These are phyloP conservation scores for Heliconius congener DNA, from an alignment of 1,140 invertebrate genomes.

Conservation along the genomic window DNA sequence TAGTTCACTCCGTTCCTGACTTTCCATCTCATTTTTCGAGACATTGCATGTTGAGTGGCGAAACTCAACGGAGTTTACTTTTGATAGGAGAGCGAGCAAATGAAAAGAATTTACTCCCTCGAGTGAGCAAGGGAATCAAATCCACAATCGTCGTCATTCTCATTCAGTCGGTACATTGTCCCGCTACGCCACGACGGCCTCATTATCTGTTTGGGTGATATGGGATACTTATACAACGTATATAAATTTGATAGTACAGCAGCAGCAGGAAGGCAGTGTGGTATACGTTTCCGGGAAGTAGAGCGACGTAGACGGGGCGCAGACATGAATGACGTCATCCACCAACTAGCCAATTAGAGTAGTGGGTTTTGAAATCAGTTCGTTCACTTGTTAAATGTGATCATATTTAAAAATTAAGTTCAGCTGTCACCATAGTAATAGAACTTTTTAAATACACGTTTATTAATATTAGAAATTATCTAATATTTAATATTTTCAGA, in stretches of 20 bases:
- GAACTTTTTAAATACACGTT: not conserved
- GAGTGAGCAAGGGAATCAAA: too few relatives aligned
- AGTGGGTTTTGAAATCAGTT: conserved; percentile 53
- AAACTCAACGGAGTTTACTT: too few relatives aligned
- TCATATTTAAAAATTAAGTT: conserved; percentile 31
- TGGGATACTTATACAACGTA: conserved; percentile 21
- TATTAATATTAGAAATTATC: not conserved
- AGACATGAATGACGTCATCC: conserved; percentile 73
- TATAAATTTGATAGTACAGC: conserved; percentile 58
- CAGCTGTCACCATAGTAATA: conserved; percentile 27
- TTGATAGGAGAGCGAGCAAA: too few relatives aligned
- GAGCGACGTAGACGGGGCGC: conserved; percentile 69
- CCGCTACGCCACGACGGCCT: too few relatives aligned
- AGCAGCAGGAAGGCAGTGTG: conserved; percentile 65
- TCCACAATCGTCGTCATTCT: too few relatives aligned
- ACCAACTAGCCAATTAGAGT: conserved; percentile 69
- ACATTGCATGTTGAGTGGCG: too few relatives aligned
- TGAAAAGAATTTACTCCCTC: too few relatives aligned
- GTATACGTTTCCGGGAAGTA: conserved; percentile 10
- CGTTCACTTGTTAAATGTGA: conserved; percentile 47
- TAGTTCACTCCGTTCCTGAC: too few relatives aligned
- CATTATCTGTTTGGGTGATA: not conserved
- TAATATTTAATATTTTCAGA: too few relatives aligned
- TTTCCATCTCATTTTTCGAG: too few relatives aligned
- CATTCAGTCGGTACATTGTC: too few relatives aligned